Evolutionary conservation across 2,888 invertebrate genomes (phyloP), one percentile per base, ranked within the genome.

Genomic region (Drosophila affinis): DNA sequence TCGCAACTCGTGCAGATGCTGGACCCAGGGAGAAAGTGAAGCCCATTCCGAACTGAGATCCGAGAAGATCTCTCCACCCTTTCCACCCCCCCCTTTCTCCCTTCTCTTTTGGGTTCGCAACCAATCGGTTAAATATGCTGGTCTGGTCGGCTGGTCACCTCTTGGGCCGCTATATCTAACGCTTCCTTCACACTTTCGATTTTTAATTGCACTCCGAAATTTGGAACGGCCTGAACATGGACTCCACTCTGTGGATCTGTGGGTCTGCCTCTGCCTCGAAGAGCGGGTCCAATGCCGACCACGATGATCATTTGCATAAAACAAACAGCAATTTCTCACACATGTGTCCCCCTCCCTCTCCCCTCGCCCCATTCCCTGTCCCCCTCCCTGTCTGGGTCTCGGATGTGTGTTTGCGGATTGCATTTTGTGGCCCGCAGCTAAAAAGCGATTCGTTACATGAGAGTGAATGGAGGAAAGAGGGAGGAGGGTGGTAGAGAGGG

Each of bases 271-370:
- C 46, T 52, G 52, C 48, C 32, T 29, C 21, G 21, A 21, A 21
- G 24, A 34, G 55, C 64, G 59, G 59, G 60, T 55, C 64, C 55
- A 48, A 79, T 69, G 70, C 57, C 24, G 57, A 4, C 10, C 46
- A 51, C 10, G 51, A 45, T 55, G 71, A 86, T 87, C 81, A 87
- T 84, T 88, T 84, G 87, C 85, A 87, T 84, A 84, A 87, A 83
- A 83, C 82, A 87, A 87, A 83, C 88, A 87, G 78, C 78, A 75
- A 72, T 80, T 83, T 75, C 57, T 75, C 65, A 56, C 67, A 55
- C 59, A 59, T 55, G 72, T 55, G 72, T 44, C 39, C 32, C 24
- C 7, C 46, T 64, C 55, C 77, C 51, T 65, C 61, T 62, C 54
- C 54, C 24, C 17, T n/a, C n/a, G n/a, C n/a, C n/a, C n/a, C n/a